Evolutionary conservation across 2,113 vertebrate genomes (phyloP).

Genomic region (Ochotona curzoniae): DNA sequence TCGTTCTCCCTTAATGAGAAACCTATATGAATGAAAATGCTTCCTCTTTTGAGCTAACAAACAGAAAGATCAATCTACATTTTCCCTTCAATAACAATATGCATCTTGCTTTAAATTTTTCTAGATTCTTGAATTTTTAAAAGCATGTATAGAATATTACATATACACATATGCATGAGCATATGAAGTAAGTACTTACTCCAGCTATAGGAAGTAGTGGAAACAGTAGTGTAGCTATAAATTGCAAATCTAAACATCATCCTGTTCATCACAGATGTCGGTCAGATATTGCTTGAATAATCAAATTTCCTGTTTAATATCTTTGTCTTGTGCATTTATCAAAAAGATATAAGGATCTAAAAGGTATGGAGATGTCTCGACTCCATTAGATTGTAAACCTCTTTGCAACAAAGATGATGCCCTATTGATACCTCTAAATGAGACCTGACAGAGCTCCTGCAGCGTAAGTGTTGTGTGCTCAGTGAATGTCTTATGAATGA

Average conservation of each 20-base stretch:
- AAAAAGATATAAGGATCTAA: neutral
- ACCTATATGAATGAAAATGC: neutral
- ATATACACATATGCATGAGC: neutral
- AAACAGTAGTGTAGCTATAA: neutral
- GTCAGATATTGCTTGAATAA: neutral
- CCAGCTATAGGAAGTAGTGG: constrained; percentile 2
- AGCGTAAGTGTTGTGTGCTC: neutral
- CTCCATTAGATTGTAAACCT: neutral
- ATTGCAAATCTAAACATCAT: neutral
- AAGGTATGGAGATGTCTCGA: neutral
- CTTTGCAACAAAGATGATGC: neutral
- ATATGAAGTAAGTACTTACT: neutral
- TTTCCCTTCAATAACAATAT: neutral
- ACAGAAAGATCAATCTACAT: neutral
- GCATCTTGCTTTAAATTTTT: neutral
- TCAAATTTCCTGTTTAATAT: neutral
- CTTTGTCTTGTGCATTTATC: neutral
- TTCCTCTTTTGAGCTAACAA: neutral
- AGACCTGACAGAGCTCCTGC: neutral
- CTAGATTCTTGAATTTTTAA: neutral
- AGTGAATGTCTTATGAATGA: neutral
- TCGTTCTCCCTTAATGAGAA: neutral
- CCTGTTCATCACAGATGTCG: neutral
- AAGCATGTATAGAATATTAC: too few relatives aligned
- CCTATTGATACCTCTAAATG: neutral